Conservation (phyloP, 1,140 invertebrate species). For the Grapholita molesta region DNA sequence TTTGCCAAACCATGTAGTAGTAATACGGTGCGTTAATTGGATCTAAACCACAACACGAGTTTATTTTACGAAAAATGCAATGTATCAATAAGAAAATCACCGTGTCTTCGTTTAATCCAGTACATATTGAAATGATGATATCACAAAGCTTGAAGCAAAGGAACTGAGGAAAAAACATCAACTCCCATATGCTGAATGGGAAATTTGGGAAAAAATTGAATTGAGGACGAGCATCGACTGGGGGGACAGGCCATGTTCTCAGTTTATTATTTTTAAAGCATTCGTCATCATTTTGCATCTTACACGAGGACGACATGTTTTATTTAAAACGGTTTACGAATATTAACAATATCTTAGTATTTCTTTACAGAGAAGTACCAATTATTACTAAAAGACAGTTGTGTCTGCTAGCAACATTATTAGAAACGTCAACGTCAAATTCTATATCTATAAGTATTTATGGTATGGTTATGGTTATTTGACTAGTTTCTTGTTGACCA, state of each 20-base stretch:
- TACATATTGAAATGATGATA: neutral
- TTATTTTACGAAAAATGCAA: neutral
- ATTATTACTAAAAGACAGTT: neutral
- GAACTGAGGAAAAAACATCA: neutral
- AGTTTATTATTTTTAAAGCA: neutral
- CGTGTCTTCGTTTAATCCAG: neutral
- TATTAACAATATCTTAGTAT: neutral
- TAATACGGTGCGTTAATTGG: neutral
- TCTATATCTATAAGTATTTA: neutral
- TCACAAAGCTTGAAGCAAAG: neutral
- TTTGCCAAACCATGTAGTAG: neutral
- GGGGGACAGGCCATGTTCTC: neutral
- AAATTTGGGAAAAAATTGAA: neutral
- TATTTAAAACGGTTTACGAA: neutral
- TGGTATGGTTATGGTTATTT: neutral
- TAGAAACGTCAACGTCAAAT: neutral
- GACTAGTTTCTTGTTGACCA: slow-evolving; percentile 36
- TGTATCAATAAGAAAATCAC: neutral
- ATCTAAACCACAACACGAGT: neutral
- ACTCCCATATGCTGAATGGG: neutral
- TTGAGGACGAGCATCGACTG: neutral
- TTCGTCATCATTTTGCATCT: neutral
- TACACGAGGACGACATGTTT: neutral
- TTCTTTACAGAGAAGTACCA: neutral
- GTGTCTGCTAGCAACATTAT: neutral